phyloP scores from a whole-genome alignment of 2,888 invertebrate species.

The Magallana nippona region DNA sequence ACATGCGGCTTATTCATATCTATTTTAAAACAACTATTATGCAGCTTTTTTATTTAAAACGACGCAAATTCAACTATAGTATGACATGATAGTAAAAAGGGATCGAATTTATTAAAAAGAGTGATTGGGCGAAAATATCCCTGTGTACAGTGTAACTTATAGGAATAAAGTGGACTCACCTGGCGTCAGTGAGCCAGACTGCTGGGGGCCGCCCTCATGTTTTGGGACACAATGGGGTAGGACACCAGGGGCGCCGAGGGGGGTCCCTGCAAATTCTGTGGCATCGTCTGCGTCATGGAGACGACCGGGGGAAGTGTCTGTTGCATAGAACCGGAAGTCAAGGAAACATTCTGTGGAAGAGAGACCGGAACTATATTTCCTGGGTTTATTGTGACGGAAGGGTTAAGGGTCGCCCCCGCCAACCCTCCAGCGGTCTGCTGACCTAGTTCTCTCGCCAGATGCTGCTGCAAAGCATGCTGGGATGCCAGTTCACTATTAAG shows the following conservation, averaged over 20 bases:
- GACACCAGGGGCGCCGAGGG: conserved; percentile 70
- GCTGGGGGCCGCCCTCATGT: conserved; percentile 72
- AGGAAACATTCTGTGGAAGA: conserved; percentile 68
- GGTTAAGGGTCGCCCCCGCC: conserved; percentile 60
- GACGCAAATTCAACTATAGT: too few relatives aligned
- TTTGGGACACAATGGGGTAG: conserved; percentile 76
- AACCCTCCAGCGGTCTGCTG: conserved; percentile 59
- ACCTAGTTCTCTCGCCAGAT: conserved; percentile 69
- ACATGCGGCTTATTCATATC: too few relatives aligned
- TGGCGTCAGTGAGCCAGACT: conserved; percentile 68
- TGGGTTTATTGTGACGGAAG: conserved; percentile 69
- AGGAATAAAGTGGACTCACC: not conserved
- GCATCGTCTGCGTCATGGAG: conserved; percentile 57
- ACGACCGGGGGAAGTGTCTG: conserved; percentile 62
- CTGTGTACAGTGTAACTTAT: not conserved
- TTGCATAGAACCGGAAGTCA: conserved; percentile 64
- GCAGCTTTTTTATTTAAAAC: too few relatives aligned
- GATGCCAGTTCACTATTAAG: conserved; percentile 75
- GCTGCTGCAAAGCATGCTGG: conserved; percentile 75
- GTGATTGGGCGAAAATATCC: too few relatives aligned
- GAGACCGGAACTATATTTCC: conserved; percentile 69
- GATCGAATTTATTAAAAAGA: too few relatives aligned
- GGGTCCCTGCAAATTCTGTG: conserved; percentile 63
- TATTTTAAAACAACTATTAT: too few relatives aligned
- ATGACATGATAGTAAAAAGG: too few relatives aligned